These are phyloP conservation scores for Xenentodon cancila DNA, from an alignment of 2,797 vertebrate genomes.

Conservation along the genomic window DNA sequence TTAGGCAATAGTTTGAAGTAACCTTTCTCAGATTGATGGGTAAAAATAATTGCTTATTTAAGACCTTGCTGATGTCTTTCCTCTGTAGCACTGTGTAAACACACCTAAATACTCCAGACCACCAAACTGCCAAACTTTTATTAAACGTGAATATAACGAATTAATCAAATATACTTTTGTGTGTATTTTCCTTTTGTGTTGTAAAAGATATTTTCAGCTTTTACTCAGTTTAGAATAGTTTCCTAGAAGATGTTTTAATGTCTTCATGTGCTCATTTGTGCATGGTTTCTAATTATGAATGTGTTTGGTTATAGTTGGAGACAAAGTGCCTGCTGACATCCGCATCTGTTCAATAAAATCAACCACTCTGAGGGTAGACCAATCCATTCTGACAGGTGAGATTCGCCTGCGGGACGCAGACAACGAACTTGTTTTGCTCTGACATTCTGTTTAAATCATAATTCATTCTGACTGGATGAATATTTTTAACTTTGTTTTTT, in stretches of 20 bases:
- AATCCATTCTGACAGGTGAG: conserved; percentile 97
- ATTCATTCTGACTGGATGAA: background rate
- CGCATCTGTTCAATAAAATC: conserved; percentile 97
- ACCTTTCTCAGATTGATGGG: too few species aligned
- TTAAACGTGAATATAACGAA: too few species aligned
- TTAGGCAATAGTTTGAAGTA: too few species aligned
- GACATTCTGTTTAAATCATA: too few species aligned
- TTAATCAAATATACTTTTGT: too few species aligned
- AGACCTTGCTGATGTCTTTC: too few species aligned
- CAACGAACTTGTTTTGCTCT: background rate
- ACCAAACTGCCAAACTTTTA: too few species aligned
- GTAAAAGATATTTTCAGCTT: too few species aligned
- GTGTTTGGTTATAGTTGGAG: conserved; percentile 88
- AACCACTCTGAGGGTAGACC: conserved; percentile 96
- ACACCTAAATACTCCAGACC: too few species aligned
- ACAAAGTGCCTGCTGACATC: conserved; percentile 99
- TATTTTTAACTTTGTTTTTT: background rate
- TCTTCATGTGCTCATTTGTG: conserved; percentile 12
- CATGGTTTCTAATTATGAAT: conserved; percentile 26
- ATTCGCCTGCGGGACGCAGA: background rate
- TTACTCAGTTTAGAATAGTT: background rate
- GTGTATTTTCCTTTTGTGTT: too few species aligned
- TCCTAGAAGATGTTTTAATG: background rate
- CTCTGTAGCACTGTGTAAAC: too few species aligned
- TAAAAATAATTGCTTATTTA: too few species aligned